phyloP scores from a whole-genome alignment of 2,888 invertebrate species.

The Lysandra bellargus region DNA sequence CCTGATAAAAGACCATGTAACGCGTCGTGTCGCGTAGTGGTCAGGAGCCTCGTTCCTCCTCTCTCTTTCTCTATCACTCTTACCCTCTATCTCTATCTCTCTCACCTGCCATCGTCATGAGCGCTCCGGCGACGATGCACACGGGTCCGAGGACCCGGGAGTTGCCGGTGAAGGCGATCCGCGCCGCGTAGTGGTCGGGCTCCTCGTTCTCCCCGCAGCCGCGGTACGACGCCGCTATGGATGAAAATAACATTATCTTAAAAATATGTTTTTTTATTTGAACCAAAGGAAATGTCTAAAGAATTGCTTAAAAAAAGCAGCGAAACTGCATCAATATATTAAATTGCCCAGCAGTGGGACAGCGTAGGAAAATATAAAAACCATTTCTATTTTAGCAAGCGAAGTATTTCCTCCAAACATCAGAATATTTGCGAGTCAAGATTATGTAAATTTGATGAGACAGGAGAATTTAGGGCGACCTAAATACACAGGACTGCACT shows the following conservation, averaged over 20 bases:
- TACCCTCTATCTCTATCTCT: neutral
- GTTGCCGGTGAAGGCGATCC: constrained; percentile 87
- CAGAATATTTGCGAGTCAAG: neutral
- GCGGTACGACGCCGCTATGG: constrained; percentile 86
- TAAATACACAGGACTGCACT: neutral
- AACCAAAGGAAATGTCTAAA: too few relatives aligned
- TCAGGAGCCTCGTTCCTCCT: too few relatives aligned
- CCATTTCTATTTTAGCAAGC: neutral
- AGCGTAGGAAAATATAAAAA: neutral
- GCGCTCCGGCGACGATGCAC: constrained; percentile 86
- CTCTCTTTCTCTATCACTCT: too few relatives aligned
- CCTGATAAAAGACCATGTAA: too few relatives aligned
- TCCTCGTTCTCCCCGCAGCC: constrained; percentile 87
- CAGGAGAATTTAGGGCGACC: neutral
- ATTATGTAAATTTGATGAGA: neutral
- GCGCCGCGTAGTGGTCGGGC: constrained; percentile 85
- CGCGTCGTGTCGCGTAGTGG: too few relatives aligned
- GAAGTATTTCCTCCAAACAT: neutral
- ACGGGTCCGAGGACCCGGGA: constrained; percentile 86
- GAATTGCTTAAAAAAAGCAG: too few relatives aligned
- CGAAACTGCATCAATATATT: too few relatives aligned
- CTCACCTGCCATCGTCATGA: constrained; percentile 83
- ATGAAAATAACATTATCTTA: neutral
- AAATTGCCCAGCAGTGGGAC: too few relatives aligned
- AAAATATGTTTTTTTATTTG: too few relatives aligned